Base-by-base conservation (phyloP, 2,797 vertebrate species). In the Melanotaenia maccullochi region DNA sequence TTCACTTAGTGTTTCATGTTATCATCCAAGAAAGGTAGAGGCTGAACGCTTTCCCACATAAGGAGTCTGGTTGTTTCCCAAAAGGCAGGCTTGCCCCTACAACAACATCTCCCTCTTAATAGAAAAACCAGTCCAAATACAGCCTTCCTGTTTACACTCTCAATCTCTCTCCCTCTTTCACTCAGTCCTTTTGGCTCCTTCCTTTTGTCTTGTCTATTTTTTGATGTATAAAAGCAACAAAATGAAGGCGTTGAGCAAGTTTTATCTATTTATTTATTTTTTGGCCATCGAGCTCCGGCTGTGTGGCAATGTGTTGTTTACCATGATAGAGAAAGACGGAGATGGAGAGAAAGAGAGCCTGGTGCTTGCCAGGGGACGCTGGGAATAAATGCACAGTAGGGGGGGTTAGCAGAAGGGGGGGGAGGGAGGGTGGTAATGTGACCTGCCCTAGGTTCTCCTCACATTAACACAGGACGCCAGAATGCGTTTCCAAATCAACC, bases 251-350 rank as follows among this genome's bases (percentile, higher is more conserved):
- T 94, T 91, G 90, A 93, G 85, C 89, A 82, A 88, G 91, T 76
- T 89, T 71, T 68, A 87, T 80, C 22, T 54, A 5, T 54, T 54
- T 82, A 76, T 67, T 57, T 77, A 71, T 79, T 88, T 87, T 84
- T 90, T 93, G 93, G 93, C 93, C 82, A 75, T 93, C 89, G 78
- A 87, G 76, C 90, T 92, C 94, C 92, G 94, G 93, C 94, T 95
- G 94, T 93, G 94, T 94, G 92, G 94, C 94, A 95, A 95, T 95
- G 94, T 94, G 94, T 95, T 95, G 94, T 95, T 95, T 95, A 95
- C 93, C 92, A 91, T 90, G 89, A 88, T 85, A 81, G 86, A 89
- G 74, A 83, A 77, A 81, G 61, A 79, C 28, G 73, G 68, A 79
- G 32, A 87, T 4, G 60, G 60, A 35, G 68, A 54, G 65, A 64